Evolutionary conservation across 2,797 vertebrate genomes (phyloP).

Genomic region (Rhinella marina): DNA sequence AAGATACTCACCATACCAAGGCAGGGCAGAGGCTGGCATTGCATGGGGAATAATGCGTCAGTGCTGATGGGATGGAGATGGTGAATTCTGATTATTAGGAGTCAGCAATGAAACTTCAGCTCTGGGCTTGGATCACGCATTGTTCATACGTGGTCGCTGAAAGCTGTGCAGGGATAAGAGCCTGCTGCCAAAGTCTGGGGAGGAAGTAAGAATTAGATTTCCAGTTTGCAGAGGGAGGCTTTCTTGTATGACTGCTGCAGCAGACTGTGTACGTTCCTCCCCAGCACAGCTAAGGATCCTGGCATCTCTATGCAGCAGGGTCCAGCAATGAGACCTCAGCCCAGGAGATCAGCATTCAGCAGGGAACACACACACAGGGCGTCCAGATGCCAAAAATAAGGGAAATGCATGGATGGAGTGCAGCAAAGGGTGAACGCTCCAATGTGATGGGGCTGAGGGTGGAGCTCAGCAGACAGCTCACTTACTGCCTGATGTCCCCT

Average conservation of each 20-base stretch:
- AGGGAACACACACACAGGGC: neutral
- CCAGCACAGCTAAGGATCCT: neutral
- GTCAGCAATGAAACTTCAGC: slow-evolving; percentile 18
- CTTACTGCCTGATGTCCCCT: slow-evolving; percentile 48
- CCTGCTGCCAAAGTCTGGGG: neutral
- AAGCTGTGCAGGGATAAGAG: neutral
- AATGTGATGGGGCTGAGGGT: slow-evolving; percentile 45
- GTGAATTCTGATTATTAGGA: neutral
- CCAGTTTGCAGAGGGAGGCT: neutral
- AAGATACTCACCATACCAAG: slow-evolving; percentile 19
- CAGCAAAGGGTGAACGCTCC: slow-evolving; percentile 46
- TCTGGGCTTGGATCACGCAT: neutral
- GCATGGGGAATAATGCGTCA: neutral
- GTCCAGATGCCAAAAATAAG: neutral
- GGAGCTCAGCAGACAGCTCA: slow-evolving; percentile 44
- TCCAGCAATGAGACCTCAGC: slow-evolving; percentile 38
- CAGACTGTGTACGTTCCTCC: slow-evolving; percentile 20
- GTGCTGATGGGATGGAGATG: neutral
- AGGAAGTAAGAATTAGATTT: slow-evolving; percentile 35
- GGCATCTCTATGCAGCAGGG: neutral
- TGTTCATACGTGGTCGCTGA: neutral
- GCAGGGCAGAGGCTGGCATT: neutral
- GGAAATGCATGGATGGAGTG: slow-evolving; percentile 31
- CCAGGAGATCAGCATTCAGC: slow-evolving; percentile 28
- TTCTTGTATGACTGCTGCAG: slow-evolving; percentile 28